Evolutionary conservation across 2,797 vertebrate species (phyloP).

Genomic region (Epinephelus malabaricus): DNA sequence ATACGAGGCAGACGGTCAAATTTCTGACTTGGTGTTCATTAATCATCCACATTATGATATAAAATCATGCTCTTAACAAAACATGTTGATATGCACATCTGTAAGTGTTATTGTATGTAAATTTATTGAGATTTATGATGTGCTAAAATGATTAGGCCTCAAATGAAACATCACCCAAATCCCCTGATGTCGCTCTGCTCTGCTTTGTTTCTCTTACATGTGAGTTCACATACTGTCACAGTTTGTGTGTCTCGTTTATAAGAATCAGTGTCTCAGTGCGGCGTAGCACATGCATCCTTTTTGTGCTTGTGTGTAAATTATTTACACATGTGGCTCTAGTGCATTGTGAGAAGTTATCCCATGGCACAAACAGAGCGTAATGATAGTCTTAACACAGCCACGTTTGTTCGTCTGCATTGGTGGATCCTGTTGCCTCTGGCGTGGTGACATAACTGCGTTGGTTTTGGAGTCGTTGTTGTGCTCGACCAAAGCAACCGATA

Average conservation of each 20-base stretch:
- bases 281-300: not conserved
- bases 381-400: not conserved
- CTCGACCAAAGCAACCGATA: not conserved
- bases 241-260: not conserved
- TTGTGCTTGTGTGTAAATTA: not conserved
- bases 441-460: not conserved
- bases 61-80: not conserved
- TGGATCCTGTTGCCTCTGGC: not conserved
- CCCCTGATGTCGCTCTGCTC: not conserved
- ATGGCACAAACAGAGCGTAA: not conserved
- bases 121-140: not conserved
- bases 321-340: not conserved
- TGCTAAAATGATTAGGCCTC: not conserved
- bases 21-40: not conserved
- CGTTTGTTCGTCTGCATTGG: not conserved
- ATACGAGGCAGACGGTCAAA: not conserved
- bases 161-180: slow-evolving; percentile 8
- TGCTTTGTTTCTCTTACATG: too few relatives aligned
- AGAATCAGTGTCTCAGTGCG: not conserved
- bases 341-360: slow-evolving; percentile 6
- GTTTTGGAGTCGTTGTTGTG: slow-evolving; percentile 3
- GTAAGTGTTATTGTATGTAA: not conserved
- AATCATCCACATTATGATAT: not conserved
- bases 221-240: not conserved
- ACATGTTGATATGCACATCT: slow-evolving; percentile 1